phyloP scores from a whole-genome alignment of 2,797 vertebrate genomes.

The Thalassophryne amazonica region DNA sequence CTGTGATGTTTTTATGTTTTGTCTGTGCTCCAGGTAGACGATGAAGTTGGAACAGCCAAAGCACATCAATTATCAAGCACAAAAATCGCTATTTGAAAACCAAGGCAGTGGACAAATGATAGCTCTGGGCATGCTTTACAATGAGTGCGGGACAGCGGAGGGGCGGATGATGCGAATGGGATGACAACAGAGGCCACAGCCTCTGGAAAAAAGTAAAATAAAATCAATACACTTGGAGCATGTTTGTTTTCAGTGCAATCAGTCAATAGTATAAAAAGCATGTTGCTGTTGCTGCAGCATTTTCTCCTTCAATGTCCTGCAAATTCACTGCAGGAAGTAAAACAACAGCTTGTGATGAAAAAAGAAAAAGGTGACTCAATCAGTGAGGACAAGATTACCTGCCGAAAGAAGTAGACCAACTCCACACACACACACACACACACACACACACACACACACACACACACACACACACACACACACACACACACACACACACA shows the following conservation, averaged over 20 bases:
- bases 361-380: conserved; percentile 1
- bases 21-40: conserved; percentile 23
- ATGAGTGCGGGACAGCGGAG: conserved; percentile 22
- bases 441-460: no score
- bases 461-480: no score
- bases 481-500: no score
- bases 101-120: conserved; percentile 52
- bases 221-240: conserved; percentile 54
- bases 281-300: conserved; percentile 9
- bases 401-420: conserved; percentile 1
- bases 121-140: conserved; percentile 24
- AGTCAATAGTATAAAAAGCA: conserved; percentile 60
- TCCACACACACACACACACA: no score
- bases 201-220: conserved; percentile 7
- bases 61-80: conserved; percentile 54
- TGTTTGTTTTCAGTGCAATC: conserved; percentile 45
- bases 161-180: conserved; percentile 28
- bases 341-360: conserved; percentile 5
- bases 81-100: conserved; percentile 45
- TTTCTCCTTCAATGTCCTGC: conserved; percentile 12
- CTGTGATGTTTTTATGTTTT: conserved; percentile 39
- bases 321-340: conserved; percentile 28
- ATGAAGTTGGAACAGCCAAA: conserved; percentile 22
- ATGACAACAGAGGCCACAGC: conserved; percentile 41
- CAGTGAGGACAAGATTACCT: background rate